A percentile compares a stretch with the other conserved stretches of the same genome.
Evolutionary conservation across 2,797 vertebrate species (phyloP).

Genomic region (Mycteria americana): DNA sequence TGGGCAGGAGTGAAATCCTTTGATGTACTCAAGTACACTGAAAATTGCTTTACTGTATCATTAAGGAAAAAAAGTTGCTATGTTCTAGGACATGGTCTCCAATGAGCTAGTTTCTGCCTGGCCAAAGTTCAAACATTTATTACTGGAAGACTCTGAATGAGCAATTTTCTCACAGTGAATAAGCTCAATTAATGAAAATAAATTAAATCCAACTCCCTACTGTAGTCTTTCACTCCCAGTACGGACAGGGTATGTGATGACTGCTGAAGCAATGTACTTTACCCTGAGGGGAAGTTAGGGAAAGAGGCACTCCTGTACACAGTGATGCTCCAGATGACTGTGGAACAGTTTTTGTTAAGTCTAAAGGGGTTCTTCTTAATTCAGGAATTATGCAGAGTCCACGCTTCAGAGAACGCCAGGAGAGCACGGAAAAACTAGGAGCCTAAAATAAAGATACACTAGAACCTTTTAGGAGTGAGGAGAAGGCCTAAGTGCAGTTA

Average conservation of each 20-base stretch:
- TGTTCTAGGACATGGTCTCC: not conserved
- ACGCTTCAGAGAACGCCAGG: slow-evolving; percentile 8
- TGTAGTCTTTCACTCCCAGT: slow-evolving; percentile 11
- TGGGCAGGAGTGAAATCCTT: not conserved
- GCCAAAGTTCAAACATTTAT: not conserved
- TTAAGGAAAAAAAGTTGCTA: not conserved
- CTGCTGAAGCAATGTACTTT: slow-evolving; percentile 24
- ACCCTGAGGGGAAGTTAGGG: slow-evolving; percentile 22
- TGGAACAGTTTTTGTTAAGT: slow-evolving; percentile 23
- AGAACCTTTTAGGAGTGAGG: not conserved
- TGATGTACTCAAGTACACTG: not conserved
- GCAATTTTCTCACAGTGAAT: not conserved
- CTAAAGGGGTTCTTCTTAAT: slow-evolving; percentile 28
- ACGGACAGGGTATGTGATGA: not conserved
- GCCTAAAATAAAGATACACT: slow-evolving; percentile 32
- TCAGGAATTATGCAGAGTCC: slow-evolving; percentile 18
- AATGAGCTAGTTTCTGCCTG: not conserved
- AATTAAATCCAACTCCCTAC: slow-evolving; percentile 17
- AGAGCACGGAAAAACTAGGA: slow-evolving; percentile 19
- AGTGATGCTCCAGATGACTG: slow-evolving; percentile 22
- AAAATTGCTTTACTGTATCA: not conserved
- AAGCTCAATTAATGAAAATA: slow-evolving; percentile 32
- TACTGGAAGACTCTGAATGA: not conserved
- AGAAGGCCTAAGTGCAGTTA: not conserved
- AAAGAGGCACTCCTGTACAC: slow-evolving; percentile 24